Base-by-base conservation (phyloP, 2,797 vertebrate genomes). In the Numenius phaeopus region DNA sequence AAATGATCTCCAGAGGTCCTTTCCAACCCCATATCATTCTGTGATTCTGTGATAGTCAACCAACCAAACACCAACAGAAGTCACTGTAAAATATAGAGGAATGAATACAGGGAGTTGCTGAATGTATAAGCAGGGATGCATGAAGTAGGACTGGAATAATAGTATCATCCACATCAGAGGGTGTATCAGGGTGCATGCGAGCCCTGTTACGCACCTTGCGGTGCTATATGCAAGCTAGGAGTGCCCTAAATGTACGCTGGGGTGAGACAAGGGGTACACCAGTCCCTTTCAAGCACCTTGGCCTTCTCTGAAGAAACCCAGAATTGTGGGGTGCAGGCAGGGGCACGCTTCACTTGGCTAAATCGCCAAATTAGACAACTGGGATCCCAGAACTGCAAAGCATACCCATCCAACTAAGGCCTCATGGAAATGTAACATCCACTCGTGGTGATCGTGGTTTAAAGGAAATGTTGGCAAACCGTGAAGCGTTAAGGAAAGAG, bases 161-260 rank as follows among this genome's bases (percentile, higher is more conserved):
- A 34, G 19, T 12, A 52, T 57, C 47, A 37, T 13, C 16, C 62
- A 71, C 8, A 80, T 20, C 47, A 71, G 61, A 64, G 15, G 15
- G 37, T 46, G 2, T 16, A 34, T 29, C 11, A 62, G 42, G 42
- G 55, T 24, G 19, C 83, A 73, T 2, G 0, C 0, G 0, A 55
- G n/a, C 22, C 21, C 55, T 47, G n/a, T 14, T 30, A 58, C 1
- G 4, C 19, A 64, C 3, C 14, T 27, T 34, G 32, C n/a, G 82
- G 89, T 10, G 23, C 15, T n/a, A 4, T 10, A 20, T 6, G 32
- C 34, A 76, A 47, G 7, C 34, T 37, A 39, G 17, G 8, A 47
- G 37, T 1, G 4, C 40, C 50, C n/a, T 27, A 42, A 30, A 61
- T 2, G 3, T 21, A 66, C 3, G 2, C 29, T 18, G 18, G 12